A percentile compares a stretch with the other conserved stretches of the same genome.
Conservation (phyloP, 2,888 invertebrate species). For the Leptopterna dolabrata region DNA sequence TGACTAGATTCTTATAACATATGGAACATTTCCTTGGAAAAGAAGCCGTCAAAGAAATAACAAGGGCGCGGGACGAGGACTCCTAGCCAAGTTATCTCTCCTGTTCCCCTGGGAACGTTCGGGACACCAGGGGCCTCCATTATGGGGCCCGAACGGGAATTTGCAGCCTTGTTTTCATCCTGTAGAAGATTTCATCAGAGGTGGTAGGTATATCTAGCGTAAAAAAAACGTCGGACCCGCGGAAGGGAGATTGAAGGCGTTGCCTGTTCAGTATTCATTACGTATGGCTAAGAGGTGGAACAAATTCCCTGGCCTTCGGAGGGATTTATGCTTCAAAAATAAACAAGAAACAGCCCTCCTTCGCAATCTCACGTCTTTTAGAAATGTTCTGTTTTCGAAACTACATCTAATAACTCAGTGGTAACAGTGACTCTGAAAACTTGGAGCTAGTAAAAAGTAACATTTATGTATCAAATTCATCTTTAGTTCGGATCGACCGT, state of each 20-base stretch:
- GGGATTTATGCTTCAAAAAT: conserved; percentile 2
- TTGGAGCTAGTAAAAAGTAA: no score
- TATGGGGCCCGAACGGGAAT: background rate
- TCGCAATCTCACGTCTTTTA: background rate
- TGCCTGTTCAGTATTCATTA: conserved; percentile 41
- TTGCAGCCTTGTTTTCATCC: background rate
- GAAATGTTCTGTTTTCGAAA: background rate
- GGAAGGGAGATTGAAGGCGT: conserved; percentile 12
- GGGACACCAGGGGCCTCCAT: background rate
- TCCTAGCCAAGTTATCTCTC: background rate
- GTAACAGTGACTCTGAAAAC: no score
- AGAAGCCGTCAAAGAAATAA: no score
- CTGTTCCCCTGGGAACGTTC: background rate
- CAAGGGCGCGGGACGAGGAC: background rate
- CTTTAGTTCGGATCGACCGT: no score
- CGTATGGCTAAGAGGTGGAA: conserved; percentile 10
- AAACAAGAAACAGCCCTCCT: background rate
- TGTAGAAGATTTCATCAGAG: conserved; percentile 14
- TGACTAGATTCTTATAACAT: no score
- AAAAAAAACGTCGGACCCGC: background rate
- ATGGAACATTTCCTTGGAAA: no score
- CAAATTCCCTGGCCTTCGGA: background rate
- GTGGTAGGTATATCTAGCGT: conserved; percentile 12
- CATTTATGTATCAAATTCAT: no score
- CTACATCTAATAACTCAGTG: background rate